Base-by-base conservation (phyloP, 2,113 vertebrate genomes). In the Syrrhaptes paradoxus region DNA sequence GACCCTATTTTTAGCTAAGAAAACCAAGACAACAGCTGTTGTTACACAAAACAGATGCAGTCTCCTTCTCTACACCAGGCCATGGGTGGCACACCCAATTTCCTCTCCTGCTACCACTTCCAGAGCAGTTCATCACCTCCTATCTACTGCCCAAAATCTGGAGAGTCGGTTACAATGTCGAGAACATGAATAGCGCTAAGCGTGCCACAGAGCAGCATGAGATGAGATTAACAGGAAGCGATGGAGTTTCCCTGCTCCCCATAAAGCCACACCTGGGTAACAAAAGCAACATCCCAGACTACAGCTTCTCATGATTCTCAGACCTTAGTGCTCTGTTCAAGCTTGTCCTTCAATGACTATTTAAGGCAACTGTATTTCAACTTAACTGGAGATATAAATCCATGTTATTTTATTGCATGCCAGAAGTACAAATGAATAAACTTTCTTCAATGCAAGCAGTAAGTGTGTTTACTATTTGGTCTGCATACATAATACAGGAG, bases 31-130 rank as follows among this genome's bases (percentile, higher is more conserved):
- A 0, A 76, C 28, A 61, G 11, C 34, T 49, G 46, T 4, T 34
- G 43, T 29, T 61, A 79, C 10, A 70, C n/a, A 74, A 54, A 57
- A 2, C 49, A 85, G 66, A 54, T 31, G 13, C 48, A 82, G 41
- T 26, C 11, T 86, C 41, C 41, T 91, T 28, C 13, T 54, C 29
- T 43, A 26, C 14, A 24, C 21, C 51, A 58, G 46, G 43, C 48
- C 41, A 38, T 1, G 9, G 31, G 13, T 71, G 9, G 72, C 46
- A 67, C 17, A 83, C 16, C 36, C 0, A 0, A 34, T 38, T 73
- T 58, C 32, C 34, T 59, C 51, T 74, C 43, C 46, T 1, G 14
- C 41, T 46, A 8, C 61, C 15, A 32, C 52, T 85, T 88, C 67
- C 62, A 94, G 29, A 80, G 41, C 15, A 65, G 32, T 48, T 81